These are phyloP conservation scores for Embiotoca jacksoni DNA, from an alignment of 2,113 vertebrate genomes.

Conservation along the genomic window DNA sequence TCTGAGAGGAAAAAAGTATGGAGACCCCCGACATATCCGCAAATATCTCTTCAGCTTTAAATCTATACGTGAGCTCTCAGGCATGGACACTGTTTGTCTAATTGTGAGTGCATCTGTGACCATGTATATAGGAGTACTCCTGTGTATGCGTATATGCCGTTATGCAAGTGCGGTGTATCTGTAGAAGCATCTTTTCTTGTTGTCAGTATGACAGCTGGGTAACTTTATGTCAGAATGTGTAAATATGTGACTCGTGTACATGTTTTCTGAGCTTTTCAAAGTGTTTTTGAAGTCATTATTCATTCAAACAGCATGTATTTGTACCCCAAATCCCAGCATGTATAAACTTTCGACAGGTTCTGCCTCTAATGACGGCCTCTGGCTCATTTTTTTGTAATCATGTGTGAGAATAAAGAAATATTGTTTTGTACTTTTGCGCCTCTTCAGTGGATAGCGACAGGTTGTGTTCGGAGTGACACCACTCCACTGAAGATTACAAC, in stretches of 20 bases:
- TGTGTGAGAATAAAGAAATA: slow-evolving; percentile 33
- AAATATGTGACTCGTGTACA: slow-evolving; percentile 5
- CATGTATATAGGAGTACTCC: background rate
- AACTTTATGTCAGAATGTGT: background rate
- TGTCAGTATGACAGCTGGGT: background rate
- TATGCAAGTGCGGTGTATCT: no score
- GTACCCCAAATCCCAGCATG: slow-evolving; percentile 5
- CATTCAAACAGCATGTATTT: slow-evolving; percentile 18
- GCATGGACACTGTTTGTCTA: background rate
- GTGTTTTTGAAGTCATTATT: slow-evolving; percentile 45
- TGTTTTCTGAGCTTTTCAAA: slow-evolving; percentile 28
- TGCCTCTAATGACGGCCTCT: slow-evolving; percentile 5
- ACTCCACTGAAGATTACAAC: slow-evolving; percentile 62
- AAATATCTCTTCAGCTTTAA: background rate
- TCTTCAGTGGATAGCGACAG: slow-evolving; percentile 63
- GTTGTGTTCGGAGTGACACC: slow-evolving; percentile 66
- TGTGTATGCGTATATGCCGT: background rate
- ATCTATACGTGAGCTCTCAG: background rate
- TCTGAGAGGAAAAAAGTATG: no score
- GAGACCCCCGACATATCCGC: no score
- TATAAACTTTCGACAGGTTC: slow-evolving; percentile 24
- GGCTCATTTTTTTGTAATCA: slow-evolving; percentile 47
- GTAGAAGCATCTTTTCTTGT: background rate
- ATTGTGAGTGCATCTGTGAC: background rate
- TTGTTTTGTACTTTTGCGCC: slow-evolving; percentile 50